Base-by-base conservation (phyloP, 2,888 invertebrate species). In the Chrysotoxum bicinctum region DNA sequence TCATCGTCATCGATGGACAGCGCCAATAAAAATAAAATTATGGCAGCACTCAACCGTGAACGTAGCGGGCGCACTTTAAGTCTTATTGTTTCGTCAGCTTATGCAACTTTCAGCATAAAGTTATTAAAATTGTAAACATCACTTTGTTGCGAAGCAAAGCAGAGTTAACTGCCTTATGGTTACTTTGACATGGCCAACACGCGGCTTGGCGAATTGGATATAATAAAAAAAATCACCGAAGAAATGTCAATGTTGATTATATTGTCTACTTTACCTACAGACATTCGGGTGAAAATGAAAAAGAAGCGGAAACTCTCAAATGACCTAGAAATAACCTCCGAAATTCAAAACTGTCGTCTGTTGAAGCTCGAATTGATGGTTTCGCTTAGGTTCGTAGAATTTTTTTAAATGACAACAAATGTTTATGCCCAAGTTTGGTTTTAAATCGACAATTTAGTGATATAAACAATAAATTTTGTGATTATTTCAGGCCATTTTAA, bases 111-210 rank as follows among this genome's bases (percentile, higher is more conserved):
- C 5, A 64, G 74, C 74, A 70, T 83, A 56, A 79, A 83, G 69
- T 85, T 85, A 85, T 85, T 85, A 76, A 80, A 85, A 85, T 79
- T 85, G 70, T 85, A 68, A 79, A 85, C 84, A 80, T 80, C 75
- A 60, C 58, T 72, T 76, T 72, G 80, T 85, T 85, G 72, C 76
- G 73, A 66, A 77, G 62, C 37, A 58, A 26, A 58, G 9, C 23
- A 37, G 50, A 30, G 45, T 62, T 69, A 52, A 37, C 26, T 58
- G 9, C 62, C 26, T 56, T 45, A 35, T 75, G 56, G 69, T 69
- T 45, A 74, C 78, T 73, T 83, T 83, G 82, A 83, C 50, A 50
- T 23, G 50, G 23, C 26, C 50, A 50, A 50, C 48, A 50, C 2
- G n/a, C 7, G 23, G 14, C 50, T 26, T 50, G 8, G 14, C 8